Base-by-base conservation (phyloP, 2,888 invertebrate species). In the Dynastes grantii region DNA sequence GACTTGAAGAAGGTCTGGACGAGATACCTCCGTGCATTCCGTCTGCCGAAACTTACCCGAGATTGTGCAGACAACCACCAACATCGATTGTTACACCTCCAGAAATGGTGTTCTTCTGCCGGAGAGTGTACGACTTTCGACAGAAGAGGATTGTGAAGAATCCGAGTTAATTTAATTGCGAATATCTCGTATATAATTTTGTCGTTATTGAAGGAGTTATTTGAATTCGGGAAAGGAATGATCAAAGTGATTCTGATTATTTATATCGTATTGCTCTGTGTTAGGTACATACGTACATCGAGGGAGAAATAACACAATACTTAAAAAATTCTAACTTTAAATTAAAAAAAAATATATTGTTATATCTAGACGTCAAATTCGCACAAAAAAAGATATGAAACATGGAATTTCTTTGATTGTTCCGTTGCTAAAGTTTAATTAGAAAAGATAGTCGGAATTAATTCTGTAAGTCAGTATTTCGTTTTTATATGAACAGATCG, bases 51-150 rank as follows among this genome's bases (percentile, higher is more conserved):
- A 90, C 91, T 84, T 92, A 92, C 85, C 91, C 93, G 5, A 88
- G 92, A 79, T 86, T 87, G 78, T 87, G 87, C 80, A 87, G 93
- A 88, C 92, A 91, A 87, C 92, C 95, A 84, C 91, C 94, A 89
- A 88, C 94, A 89, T 89, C 93, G 90, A 70, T 86, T 70, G 89
- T 93, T 83, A 92, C 94, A 71, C 92, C 94, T 77, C 92, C 94
- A 8, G 98, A 98, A 85, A 93, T 97, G 88, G 96, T 98, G 63
- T 96, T 98, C 88, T 96, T 98, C 91, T 98, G 98, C 89, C 94
- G 97, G 70, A 94, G 96, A 85, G 95, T 98, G 80, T 98, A 98
- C 90, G 98, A 98, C 90, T 97, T 97, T 90, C 92, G 97, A 84
- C 95, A 96, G 85, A 97, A 96, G 87, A 91, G 95, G 84, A 92